Conservation (phyloP, 2,888 invertebrate genomes). For the Villa cingulata region DNA sequence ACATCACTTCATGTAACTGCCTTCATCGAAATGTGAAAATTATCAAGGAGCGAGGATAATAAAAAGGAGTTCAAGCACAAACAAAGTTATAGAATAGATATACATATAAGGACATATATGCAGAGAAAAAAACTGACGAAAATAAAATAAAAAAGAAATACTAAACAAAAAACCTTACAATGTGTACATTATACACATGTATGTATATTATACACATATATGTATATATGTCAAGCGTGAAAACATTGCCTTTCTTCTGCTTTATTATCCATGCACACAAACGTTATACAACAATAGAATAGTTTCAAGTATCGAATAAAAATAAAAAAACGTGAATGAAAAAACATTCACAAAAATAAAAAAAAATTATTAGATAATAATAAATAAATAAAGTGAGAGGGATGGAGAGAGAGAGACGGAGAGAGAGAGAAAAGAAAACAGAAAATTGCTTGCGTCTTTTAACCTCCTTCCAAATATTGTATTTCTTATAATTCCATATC, state of each 20-base stretch:
- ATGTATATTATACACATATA: no score
- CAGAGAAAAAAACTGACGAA: background rate
- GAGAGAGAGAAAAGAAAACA: no score
- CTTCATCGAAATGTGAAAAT: background rate
- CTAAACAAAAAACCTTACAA: no score
- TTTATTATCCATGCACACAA: background rate
- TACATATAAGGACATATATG: background rate
- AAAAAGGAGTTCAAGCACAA: background rate
- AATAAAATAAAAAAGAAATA: background rate
- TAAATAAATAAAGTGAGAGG: no score
- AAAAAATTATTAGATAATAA: no score
- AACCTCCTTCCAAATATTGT: background rate
- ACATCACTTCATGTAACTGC: conserved; percentile 10
- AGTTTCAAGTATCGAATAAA: no score
- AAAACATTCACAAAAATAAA: no score
- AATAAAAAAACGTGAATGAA: no score
- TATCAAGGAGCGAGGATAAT: background rate
- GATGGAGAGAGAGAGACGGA: no score
- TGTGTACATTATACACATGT: no score
- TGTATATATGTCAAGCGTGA: conserved; percentile 12
- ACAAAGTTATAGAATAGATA: background rate
- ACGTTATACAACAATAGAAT: no score
- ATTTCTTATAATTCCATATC: conserved; percentile 4
- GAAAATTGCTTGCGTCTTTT: no score
- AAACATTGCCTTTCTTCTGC: conserved; percentile 6